phyloP scores from a whole-genome alignment of 2,797 vertebrate genomes.

The Cirrhinus mrigala region DNA sequence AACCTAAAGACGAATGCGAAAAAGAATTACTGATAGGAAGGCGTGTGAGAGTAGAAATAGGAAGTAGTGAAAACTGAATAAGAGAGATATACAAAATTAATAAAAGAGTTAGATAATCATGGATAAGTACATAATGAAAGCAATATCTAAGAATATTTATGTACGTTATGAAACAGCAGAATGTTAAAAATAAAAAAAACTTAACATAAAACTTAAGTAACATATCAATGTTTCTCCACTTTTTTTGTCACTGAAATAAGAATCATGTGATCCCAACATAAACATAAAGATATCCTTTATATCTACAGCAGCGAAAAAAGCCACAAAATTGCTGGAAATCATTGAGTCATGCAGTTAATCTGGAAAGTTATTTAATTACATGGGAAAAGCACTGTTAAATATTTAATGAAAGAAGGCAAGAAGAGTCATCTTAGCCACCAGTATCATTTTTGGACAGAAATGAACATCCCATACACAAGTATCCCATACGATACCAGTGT shows the following conservation, averaged over 20 bases:
- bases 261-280: neutral
- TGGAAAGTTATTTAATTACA: conserved; percentile 41
- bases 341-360: conserved; percentile 23
- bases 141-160: no score
- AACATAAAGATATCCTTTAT: neutral
- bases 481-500: neutral
- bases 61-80: neutral
- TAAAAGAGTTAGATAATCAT: neutral
- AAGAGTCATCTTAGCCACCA: neutral
- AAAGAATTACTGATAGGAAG: neutral
- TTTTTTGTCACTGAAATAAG: neutral
- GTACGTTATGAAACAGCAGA: neutral
- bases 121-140: neutral
- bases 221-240: neutral
- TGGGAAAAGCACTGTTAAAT: conserved; percentile 6
- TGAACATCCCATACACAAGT: neutral
- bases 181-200: neutral
- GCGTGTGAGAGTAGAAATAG: neutral
- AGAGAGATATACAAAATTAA: neutral
- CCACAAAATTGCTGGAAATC: neutral
- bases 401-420: conserved; percentile 28
- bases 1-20: conserved; percentile 78
- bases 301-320: conserved; percentile 24
- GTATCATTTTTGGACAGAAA: conserved; percentile 12
- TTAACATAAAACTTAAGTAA: no score